A percentile compares a stretch with the other conserved stretches of the same genome.
Conservation (phyloP, 1,140 invertebrate species). For the Drosophila paulistorum region DNA sequence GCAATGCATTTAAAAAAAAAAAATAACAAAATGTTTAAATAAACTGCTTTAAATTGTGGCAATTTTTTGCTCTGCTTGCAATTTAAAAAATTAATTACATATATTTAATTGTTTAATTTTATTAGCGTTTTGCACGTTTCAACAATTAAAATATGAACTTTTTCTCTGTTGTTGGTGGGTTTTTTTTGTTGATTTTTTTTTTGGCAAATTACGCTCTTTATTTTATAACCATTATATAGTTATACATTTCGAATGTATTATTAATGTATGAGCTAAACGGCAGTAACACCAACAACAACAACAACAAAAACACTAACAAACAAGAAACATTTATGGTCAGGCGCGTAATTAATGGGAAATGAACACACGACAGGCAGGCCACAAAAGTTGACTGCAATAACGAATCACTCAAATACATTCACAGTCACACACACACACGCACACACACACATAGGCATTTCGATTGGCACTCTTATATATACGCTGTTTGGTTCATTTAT, state of each 20-base stretch:
- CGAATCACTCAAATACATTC: slow-evolving; percentile 24
- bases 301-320: slow-evolving; percentile 15
- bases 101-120: slow-evolving; percentile 70
- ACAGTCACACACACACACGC: slow-evolving; percentile 26
- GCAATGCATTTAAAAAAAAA: neutral
- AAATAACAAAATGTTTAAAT: neutral
- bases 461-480: neutral
- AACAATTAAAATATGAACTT: slow-evolving; percentile 65
- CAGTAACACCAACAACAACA: slow-evolving; percentile 1
- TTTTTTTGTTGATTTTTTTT: neutral
- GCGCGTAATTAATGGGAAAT: slow-evolving; percentile 64
- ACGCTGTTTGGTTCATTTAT: slow-evolving; percentile 56
- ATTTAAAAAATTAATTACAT: slow-evolving; percentile 60
- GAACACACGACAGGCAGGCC: slow-evolving; percentile 48
- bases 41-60: slow-evolving; percentile 25
- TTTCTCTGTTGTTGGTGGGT: neutral
- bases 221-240: slow-evolving; percentile 59
- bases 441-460: slow-evolving; percentile 12
- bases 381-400: slow-evolving; percentile 68
- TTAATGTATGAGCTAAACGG: slow-evolving; percentile 49
- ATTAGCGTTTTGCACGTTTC: slow-evolving; percentile 55
- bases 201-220: slow-evolving; percentile 47
- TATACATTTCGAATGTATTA: slow-evolving; percentile 68
- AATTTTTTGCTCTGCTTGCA: slow-evolving; percentile 47
- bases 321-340: slow-evolving; percentile 39